A percentile compares a stretch with the other conserved stretches of the same genome.
Conservation (phyloP, 1,140 invertebrate genomes). For the Drosophila bocki region DNA sequence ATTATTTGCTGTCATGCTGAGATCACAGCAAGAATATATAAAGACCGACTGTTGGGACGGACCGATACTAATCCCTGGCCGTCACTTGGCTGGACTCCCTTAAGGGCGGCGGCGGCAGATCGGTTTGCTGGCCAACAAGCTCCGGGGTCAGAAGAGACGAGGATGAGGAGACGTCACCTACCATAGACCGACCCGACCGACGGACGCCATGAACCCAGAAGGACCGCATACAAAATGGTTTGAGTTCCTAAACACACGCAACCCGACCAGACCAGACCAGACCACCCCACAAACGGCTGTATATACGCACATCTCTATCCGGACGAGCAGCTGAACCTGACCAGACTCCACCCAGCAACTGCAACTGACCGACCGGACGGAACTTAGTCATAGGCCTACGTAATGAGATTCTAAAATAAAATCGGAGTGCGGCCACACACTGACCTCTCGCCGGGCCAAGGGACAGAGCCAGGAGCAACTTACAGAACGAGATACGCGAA, state of each 20-base stretch:
- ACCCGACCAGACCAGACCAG: slow-evolving; percentile 47
- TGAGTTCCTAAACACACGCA: slow-evolving; percentile 78
- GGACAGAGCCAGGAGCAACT: slow-evolving; percentile 2
- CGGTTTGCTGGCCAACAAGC: slow-evolving; percentile 9
- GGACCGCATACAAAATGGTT: slow-evolving; percentile 71
- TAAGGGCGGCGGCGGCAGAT: not conserved
- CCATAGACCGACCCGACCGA: slow-evolving; percentile 44
- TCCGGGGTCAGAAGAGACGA: slow-evolving; percentile 22
- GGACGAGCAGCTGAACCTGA: slow-evolving; percentile 42
- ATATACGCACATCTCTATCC: slow-evolving; percentile 69
- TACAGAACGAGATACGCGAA: not conserved
- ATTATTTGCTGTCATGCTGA: slow-evolving; percentile 1
- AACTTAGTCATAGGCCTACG: slow-evolving; percentile 56
- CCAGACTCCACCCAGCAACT: not conserved
- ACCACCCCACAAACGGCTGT: slow-evolving; percentile 57
- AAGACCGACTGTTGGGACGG: not conserved
- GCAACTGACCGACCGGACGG: slow-evolving; percentile 33
- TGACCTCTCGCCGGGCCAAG: slow-evolving; percentile 1
- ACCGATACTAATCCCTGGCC: not conserved
- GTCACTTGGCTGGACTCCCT: not conserved
- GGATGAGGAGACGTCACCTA: slow-evolving; percentile 1
- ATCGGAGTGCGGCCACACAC: slow-evolving; percentile 12
- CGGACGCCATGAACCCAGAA: slow-evolving; percentile 46
- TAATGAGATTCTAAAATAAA: slow-evolving; percentile 46
- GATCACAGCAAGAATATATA: slow-evolving; percentile 3